Conservation (phyloP, 1,140 invertebrate species). For the Rhopalosiphum maidis region DNA sequence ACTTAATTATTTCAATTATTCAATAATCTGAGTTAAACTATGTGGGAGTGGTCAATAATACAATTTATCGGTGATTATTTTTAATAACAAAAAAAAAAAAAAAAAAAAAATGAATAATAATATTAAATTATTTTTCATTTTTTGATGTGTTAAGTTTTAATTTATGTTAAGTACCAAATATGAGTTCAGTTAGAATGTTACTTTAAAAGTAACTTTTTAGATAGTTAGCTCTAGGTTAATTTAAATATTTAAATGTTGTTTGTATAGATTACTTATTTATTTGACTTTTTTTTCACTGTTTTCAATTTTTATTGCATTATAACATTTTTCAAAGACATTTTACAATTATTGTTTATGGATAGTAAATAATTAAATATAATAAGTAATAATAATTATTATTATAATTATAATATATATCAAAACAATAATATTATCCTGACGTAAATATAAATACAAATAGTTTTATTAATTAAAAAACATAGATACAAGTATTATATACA, state of each 20-base stretch:
- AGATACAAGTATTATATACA: slow-evolving; percentile 52
- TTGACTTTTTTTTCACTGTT: slow-evolving; percentile 23
- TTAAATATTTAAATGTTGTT: not conserved
- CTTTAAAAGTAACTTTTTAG: not conserved
- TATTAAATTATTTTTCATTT: no score
- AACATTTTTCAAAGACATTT: slow-evolving; percentile 46
- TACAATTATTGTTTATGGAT: slow-evolving; percentile 45
- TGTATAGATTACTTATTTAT: not conserved
- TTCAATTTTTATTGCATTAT: slow-evolving; percentile 44
- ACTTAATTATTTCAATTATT: not conserved
- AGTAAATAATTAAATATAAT: slow-evolving; percentile 47
- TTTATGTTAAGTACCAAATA: not conserved
- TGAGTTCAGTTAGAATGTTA: not conserved
- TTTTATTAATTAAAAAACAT: slow-evolving; percentile 56
- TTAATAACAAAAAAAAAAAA: not conserved
- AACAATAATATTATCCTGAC: slow-evolving; percentile 51
- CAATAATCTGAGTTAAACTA: not conserved
- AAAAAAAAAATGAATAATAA: no score
- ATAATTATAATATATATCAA: slow-evolving; percentile 50
- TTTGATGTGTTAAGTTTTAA: not conserved
- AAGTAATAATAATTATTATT: slow-evolving; percentile 52
- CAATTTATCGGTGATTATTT: not conserved
- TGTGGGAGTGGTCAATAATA: not conserved
- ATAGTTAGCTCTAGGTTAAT: not conserved
- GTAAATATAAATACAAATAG: slow-evolving; percentile 56